Evolutionary conservation across 2,113 vertebrate genomes (phyloP), one percentile per base, ranked within the genome.

Genomic region (Hippocampus comes): DNA sequence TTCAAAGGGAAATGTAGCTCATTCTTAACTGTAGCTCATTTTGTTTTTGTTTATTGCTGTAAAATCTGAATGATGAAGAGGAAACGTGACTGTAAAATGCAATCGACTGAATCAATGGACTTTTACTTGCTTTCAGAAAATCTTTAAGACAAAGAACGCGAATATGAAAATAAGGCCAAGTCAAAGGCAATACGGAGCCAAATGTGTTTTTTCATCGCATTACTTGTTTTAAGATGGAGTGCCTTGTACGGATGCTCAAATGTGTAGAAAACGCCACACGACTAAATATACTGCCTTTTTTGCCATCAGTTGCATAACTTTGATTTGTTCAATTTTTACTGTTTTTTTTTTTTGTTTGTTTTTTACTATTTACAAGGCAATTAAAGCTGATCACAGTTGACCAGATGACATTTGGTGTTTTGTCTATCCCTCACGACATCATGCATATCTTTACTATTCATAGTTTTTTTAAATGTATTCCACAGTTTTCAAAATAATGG

Each of bases 191-290:
- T 21, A 2, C 42, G 61, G 38, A 14, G 25, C 1, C 5, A 60
- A 60, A 15, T 27, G 27, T 21, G 20, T 9, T n/a, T 9, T 15
- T 15, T 18, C 48, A 49, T 18, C 2, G 2, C 6, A 9, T 53
- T 15, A 17, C n/a, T 46, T 94, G 94, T 96, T 96, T 93, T 94
- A 95, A 94, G 93, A 97, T 97, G 91, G 97, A 98, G 96, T 99
- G 96, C 97, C 97, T 99, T 98, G 91, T 93, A 97, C 98, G 96
- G 96, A 98, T 96, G 93, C 96, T 98, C 97, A 96, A 98, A 96
- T 98, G 96, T 98, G 94, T 95, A 94, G 97, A 46, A 6, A 43
- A 43, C 4, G 30, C 27, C 30, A 61, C 27, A 34, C 59, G 17
- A 61, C 27, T 61, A 34, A 61, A 34, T 60, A 25, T 30, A 60